A percentile compares a stretch with the other conserved stretches of the same genome.
These are phyloP conservation scores for Peromyscus polionotus DNA, from an alignment of 2,113 vertebrate species.

Conservation along the genomic window DNA sequence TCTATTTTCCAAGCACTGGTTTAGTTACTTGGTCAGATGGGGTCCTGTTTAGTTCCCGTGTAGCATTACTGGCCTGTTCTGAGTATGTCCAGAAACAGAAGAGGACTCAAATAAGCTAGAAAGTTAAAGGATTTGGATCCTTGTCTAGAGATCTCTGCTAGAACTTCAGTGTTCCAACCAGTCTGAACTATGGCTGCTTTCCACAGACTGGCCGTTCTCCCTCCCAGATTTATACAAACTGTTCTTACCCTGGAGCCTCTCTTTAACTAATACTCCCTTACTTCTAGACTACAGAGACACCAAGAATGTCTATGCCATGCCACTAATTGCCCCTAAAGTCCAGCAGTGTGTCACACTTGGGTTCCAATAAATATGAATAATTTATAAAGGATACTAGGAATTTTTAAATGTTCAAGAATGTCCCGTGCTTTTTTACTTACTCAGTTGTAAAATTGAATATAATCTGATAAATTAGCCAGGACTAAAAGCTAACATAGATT, in stretches of 20 bases:
- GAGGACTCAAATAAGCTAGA: background rate
- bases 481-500: background rate
- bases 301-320: background rate
- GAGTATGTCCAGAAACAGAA: background rate
- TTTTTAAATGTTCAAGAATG: conserved; percentile 20
- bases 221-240: background rate
- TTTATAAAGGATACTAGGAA: background rate
- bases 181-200: background rate
- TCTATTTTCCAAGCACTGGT: background rate
- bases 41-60: background rate
- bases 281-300: background rate
- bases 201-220: background rate
- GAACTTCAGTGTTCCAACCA: background rate
- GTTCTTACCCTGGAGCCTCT: background rate
- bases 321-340: background rate
- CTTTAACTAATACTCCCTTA: background rate
- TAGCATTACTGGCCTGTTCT: background rate
- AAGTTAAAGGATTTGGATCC: background rate
- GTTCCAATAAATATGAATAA: background rate
- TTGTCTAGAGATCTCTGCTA: background rate
- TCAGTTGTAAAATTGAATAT: background rate
- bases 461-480: background rate
- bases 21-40: background rate
- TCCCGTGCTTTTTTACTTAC: conserved; percentile 31
- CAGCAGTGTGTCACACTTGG: background rate